Base-by-base conservation (phyloP, 1,140 invertebrate genomes). In the Magallana ariakensis region DNA sequence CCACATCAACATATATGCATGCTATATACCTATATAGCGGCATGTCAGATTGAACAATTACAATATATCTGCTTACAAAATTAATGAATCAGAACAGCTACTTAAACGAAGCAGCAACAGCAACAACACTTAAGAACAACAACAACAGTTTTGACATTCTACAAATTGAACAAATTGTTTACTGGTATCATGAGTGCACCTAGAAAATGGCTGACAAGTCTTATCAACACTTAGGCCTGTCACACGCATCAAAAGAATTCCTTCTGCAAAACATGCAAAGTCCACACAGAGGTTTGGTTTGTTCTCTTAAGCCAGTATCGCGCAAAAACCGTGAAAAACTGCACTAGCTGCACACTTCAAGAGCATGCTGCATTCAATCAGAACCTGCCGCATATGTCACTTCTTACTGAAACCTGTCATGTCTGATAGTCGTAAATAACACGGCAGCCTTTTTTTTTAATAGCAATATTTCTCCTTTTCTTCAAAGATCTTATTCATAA, bases 401-500 rank as follows among this genome's bases (percentile, higher is more conserved):
- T 13, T 60, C n/a, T 13, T 46, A 46, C 33, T 5, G 11, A 26
- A 75, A 11, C 66, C 22, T 75, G 66, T 26, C 66, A 75, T 75
- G 66, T 26, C 33, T 75, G 66, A 9, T 13, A 26, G 19, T 75
- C 66, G 33, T 75, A 75, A 75, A 75, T 75, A 75, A 75, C 13
- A 75, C 33, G 2, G 13, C 22, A 33, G 66, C 5, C 13, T 75
- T 9, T 26, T 75, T 26, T 26, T 3, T 75, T 75, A 26, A 75
- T 26, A 75, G 66, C 22, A 26, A 26, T 22, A 33, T 3, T 75
- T 75, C 26, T 70, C 26, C 26, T 22, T n/a, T n/a, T n/a, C 33
- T 46, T 46, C 33, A 46, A 46, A 26, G 11, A 75, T 26, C 22
- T 75, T 22, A 16, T 26, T 75, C 66, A 75, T 22, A 75, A 15